A percentile compares a stretch with the other conserved stretches of the same genome.
These are phyloP conservation scores for Tortrix viridana DNA, from an alignment of 2,888 invertebrate species.

Conservation along the genomic window DNA sequence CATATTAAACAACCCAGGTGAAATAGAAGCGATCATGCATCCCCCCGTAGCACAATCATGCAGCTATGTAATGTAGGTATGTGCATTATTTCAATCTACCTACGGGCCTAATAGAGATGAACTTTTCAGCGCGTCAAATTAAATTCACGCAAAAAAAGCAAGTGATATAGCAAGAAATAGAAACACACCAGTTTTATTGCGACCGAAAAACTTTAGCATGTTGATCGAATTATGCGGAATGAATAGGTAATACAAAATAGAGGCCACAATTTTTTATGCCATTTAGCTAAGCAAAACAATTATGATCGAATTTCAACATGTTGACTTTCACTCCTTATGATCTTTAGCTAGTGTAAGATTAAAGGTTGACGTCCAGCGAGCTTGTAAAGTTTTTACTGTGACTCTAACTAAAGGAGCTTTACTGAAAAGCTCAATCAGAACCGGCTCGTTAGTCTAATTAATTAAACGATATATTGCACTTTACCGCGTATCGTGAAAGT, in stretches of 20 bases:
- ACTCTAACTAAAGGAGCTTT: constrained; percentile 1
- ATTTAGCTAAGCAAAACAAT: not conserved
- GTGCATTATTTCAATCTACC: not conserved
- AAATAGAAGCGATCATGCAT: not conserved
- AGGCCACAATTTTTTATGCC: too few species aligned
- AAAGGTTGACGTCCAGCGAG: not conserved
- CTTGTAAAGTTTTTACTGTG: constrained; percentile 3
- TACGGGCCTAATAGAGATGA: too few species aligned
- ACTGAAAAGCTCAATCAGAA: not conserved
- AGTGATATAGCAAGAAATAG: too few species aligned
- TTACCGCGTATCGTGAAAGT: not conserved
- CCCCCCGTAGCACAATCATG: not conserved
- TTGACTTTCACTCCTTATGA: not conserved
- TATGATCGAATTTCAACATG: not conserved
- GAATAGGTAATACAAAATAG: too few species aligned
- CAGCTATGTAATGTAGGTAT: not conserved
- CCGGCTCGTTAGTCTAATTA: constrained; percentile 1
- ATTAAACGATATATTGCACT: not conserved
- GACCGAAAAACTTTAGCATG: too few species aligned
- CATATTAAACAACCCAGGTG: constrained; percentile 1
- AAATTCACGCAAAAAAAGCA: too few species aligned
- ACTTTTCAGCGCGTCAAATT: too few species aligned
- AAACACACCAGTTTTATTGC: too few species aligned
- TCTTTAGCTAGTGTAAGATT: not conserved
- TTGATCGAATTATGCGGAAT: too few species aligned